These are phyloP conservation scores for Gopherus evgoodei DNA, from an alignment of 2,113 vertebrate species.

Conservation along the genomic window DNA sequence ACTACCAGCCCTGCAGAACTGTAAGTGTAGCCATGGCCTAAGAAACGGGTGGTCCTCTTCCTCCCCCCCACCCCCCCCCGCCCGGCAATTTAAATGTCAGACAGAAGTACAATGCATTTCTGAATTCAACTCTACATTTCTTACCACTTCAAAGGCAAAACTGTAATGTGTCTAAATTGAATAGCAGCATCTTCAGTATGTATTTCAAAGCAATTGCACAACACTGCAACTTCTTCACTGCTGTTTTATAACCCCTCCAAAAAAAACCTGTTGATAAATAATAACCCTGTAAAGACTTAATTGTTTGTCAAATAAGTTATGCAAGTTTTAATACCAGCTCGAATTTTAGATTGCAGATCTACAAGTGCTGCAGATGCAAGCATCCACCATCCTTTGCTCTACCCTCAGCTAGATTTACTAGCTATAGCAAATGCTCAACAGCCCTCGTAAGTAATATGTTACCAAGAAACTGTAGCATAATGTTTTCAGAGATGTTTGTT, in stretches of 20 bases:
- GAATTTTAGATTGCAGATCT: conserved; percentile 72
- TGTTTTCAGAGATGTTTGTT: neutral
- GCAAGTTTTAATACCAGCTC: conserved; percentile 27
- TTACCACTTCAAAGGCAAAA: neutral
- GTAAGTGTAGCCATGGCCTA: no score
- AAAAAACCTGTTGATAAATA: neutral
- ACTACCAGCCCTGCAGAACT: no score
- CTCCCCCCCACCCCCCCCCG: rapidly evolving
- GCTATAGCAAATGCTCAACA: conserved; percentile 60
- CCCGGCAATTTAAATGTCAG: neutral
- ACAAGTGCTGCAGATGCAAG: conserved; percentile 43
- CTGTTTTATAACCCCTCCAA: neutral
- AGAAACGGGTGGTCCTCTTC: neutral
- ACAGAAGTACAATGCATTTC: neutral
- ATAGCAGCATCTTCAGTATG: neutral
- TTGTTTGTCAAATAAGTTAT: neutral
- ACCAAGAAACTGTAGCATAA: neutral
- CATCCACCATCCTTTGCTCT: conserved; percentile 54
- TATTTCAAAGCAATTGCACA: neutral
- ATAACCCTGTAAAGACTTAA: neutral
- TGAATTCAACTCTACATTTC: neutral
- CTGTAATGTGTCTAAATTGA: neutral
- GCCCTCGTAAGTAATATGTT: conserved; percentile 70
- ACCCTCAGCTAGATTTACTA: conserved; percentile 69
- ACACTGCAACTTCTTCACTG: neutral